Evolutionary conservation across 2,113 vertebrate species (phyloP).

Genomic region (Gymnobelideus leadbeateri): DNA sequence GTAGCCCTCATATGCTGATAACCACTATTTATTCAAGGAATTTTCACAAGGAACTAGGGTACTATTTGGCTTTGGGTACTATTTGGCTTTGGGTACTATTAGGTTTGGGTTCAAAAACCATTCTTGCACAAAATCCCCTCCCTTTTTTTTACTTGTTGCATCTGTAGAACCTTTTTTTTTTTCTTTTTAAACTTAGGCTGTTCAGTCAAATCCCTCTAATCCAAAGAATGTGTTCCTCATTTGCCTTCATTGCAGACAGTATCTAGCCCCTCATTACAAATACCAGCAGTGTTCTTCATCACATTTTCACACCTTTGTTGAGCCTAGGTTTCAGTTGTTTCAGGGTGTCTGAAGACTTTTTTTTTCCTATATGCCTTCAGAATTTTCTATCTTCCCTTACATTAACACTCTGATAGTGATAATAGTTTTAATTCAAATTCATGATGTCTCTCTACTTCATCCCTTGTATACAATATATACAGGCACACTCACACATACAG

Average conservation of each 20-base stretch:
- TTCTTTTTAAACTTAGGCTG: conserved; percentile 47
- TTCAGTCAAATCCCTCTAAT: conserved; percentile 82
- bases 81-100: no score
- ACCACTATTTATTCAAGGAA: conserved; percentile 39
- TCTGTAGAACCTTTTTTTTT: conserved; percentile 77
- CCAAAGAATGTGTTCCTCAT: conserved; percentile 83
- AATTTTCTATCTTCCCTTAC: conserved; percentile 68
- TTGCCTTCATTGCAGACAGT: conserved; percentile 79
- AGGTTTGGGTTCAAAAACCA: not conserved
- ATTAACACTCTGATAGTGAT: not conserved
- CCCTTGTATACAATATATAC: not conserved
- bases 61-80: no score
- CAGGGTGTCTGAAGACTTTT: conserved; percentile 74
- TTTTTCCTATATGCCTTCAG: conserved; percentile 73
- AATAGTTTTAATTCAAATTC: not conserved
- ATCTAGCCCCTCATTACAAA: conserved; percentile 72
- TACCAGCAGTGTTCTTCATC: conserved; percentile 79
- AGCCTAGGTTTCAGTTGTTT: conserved; percentile 77
- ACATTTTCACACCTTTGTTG: conserved; percentile 70
- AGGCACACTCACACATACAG: not conserved
- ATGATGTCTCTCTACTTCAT: not conserved
- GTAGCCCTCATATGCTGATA: conserved; percentile 46
- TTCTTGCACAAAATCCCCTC: conserved; percentile 58
- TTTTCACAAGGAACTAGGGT: not conserved
- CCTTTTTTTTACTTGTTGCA: conserved; percentile 75